Conservation (phyloP, 2,113 vertebrate genomes). For the Narcine bancroftii region DNA sequence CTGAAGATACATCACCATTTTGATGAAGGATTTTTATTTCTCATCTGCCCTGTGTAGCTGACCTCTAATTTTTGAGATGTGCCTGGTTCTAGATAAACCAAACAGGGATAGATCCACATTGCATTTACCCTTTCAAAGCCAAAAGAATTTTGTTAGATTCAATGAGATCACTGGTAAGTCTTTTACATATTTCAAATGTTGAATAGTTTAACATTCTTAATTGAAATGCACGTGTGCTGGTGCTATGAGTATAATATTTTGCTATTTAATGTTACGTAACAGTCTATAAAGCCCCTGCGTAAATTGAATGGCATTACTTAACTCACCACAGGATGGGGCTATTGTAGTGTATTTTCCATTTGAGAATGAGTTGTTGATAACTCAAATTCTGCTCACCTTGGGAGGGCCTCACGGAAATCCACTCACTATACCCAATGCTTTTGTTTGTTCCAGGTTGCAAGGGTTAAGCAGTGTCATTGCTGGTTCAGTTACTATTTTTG, state of each 20-base stretch:
- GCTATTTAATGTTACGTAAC: neutral
- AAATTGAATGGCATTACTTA: neutral
- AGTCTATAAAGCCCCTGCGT: neutral
- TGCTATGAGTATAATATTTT: neutral
- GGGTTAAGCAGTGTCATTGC: neutral
- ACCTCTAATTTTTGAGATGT: too few relatives aligned
- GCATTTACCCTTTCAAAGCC: too few relatives aligned
- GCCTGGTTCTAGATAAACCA: too few relatives aligned
- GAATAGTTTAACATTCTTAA: neutral
- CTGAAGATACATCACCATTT: too few relatives aligned
- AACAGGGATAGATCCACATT: too few relatives aligned
- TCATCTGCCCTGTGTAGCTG: too few relatives aligned
- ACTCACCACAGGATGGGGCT: constrained; percentile 6
- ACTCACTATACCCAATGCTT: neutral
- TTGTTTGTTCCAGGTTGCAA: neutral
- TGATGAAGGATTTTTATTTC: too few relatives aligned
- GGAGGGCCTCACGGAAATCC: too few relatives aligned
- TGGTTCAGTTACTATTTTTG: neutral
- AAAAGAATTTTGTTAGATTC: too few relatives aligned
- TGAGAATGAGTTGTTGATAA: neutral
- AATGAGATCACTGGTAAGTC: neutral
- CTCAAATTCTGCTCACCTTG: neutral
- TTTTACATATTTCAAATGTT: neutral
- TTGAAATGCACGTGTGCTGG: neutral
- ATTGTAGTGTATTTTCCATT: neutral